Percentiles rank a stretch among this genome's conserved stretches.
Conservation (phyloP, 64 coral and sea anemone genomes). For the Anthopleura sola region DNA sequence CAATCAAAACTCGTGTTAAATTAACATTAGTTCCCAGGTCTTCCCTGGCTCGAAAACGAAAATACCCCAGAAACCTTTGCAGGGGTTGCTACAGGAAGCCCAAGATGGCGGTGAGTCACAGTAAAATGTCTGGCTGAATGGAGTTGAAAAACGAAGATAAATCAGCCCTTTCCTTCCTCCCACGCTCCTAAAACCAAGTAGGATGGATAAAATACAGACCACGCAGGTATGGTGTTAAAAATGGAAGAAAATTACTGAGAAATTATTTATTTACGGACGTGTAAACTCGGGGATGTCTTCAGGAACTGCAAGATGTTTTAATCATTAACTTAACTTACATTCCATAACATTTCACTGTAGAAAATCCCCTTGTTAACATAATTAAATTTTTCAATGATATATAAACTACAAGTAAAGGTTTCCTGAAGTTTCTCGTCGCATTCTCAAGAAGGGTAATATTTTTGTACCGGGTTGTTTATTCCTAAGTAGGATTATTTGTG, state of each 20-base stretch:
- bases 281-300: not conserved
- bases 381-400: not conserved
- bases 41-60: not conserved
- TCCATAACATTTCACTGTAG: not conserved
- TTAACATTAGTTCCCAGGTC: slow-evolving; percentile 5
- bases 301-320: not conserved
- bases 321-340: not conserved
- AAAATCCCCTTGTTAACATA: not conserved
- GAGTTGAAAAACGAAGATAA: not conserved
- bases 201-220: slow-evolving; percentile 13
- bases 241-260: not conserved
- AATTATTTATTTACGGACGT: not conserved
- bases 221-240: not conserved
- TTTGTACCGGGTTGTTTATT: not conserved
- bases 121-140: not conserved
- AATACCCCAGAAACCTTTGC: not conserved
- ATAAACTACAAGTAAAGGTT: not conserved
- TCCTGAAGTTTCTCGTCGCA: not conserved
- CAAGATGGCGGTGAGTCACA: not conserved
- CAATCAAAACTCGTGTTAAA: slow-evolving; percentile 45
- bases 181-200: not conserved
- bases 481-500: not conserved
- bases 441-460: not conserved
- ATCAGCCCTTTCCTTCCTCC: not conserved
- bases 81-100: slow-evolving; percentile 4